Base-by-base conservation (phyloP, 2,888 invertebrate genomes). In the Empis livida region DNA sequence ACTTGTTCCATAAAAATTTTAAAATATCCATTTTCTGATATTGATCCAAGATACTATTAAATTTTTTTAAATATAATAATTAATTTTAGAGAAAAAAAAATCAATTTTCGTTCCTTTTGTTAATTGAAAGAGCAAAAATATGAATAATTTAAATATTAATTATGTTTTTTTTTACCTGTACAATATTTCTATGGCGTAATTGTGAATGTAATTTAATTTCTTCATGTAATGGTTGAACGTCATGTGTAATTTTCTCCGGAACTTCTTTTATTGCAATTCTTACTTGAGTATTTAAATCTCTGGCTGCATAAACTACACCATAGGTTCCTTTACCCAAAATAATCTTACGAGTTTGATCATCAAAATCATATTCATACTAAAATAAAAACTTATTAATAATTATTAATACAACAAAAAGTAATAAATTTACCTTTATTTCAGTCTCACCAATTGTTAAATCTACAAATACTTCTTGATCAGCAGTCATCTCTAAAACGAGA, bases 1-100 rank as follows among this genome's bases (percentile, higher is more conserved):
- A 96, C 95, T 77, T 94, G 93, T 67, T 99, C 99, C 99, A 99
- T 99, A 67, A 97, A 94, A 57, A 99, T 99, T 73, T 97, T 95
- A 70, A 99, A 97, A 65, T 78, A 91, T 51, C 91, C 91, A 67
- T 89, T 85, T 66, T 96, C 95, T 45, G 93, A 93, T 52, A 90
- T 77, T 13, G 97, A 97, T 2, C 97, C 95, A 51, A 93, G 75
- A 67, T 95, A 95, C 74, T 88, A 35, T 5, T 13, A 35, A n/a
- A 44, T 16, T 32, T 10, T 35, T 44, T 17, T n/a, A n/a, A n/a
- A n/a, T n/a, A n/a, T n/a, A n/a, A n/a, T n/a, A n/a, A n/a, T n/a
- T n/a, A n/a, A n/a, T n/a, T n/a, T n/a, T n/a, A n/a, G n/a, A n/a
- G n/a, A n/a, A n/a, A n/a, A n/a, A n/a, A n/a, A n/a, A n/a, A n/a